Percentiles rank a stretch among this genome's conserved stretches.
Conservation (phyloP, 2,113 vertebrate genomes). For the Muscicapa adusta region DNA sequence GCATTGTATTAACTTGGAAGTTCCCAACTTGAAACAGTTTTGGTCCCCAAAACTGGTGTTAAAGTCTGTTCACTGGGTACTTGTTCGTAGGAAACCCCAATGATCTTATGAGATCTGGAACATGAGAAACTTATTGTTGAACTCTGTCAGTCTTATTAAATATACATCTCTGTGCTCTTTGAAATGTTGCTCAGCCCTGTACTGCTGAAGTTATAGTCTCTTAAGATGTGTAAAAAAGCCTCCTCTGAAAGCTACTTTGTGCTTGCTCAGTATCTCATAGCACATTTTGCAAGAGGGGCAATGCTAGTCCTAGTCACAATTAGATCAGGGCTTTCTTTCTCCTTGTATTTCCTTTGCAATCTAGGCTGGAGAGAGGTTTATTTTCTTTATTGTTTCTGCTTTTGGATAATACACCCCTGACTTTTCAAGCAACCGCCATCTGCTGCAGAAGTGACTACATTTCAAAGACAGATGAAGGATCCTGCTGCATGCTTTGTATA, state of each 20-base stretch:
- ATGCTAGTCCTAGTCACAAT: background rate
- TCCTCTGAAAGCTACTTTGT: background rate
- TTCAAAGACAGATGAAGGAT: constrained; percentile 40
- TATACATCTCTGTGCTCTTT: background rate
- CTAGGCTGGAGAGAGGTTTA: background rate
- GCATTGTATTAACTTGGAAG: background rate
- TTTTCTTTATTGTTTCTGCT: constrained; percentile 3
- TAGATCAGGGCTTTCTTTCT: background rate
- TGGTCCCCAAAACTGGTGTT: background rate
- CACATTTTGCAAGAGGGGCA: background rate
- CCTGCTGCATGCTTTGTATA: background rate
- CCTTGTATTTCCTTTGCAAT: background rate
- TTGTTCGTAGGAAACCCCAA: background rate
- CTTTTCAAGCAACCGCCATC: constrained; percentile 12
- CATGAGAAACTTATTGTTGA: background rate
- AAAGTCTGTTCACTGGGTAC: background rate
- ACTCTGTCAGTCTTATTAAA: background rate
- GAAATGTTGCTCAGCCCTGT: background rate
- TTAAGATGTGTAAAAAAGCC: background rate
- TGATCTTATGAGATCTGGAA: background rate
- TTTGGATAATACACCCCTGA: background rate
- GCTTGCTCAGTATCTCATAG: background rate
- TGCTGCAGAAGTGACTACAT: constrained; percentile 15
- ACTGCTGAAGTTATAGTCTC: background rate
- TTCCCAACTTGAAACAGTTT: background rate